A percentile compares a stretch with the other conserved stretches of the same genome.
Conservation (phyloP, 2,113 vertebrate species). For the Gallinago paraguaiae region DNA sequence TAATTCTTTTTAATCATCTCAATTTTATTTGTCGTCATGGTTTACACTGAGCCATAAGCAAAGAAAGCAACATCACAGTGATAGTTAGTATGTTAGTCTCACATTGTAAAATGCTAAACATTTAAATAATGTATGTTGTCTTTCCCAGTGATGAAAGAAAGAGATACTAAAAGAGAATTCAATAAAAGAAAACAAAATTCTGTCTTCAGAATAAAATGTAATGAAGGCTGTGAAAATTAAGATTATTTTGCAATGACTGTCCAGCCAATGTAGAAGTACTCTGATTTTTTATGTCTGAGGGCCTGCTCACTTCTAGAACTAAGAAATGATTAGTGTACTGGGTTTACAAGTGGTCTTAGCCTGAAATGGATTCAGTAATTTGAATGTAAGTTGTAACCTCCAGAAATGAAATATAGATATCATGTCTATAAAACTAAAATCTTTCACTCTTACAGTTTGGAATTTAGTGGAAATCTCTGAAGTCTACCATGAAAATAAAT, state of each 20-base stretch:
- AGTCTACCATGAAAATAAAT: neutral
- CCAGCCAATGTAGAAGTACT: neutral
- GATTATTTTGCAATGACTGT: neutral
- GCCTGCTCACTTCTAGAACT: neutral
- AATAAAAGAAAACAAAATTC: neutral
- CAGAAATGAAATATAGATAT: neutral
- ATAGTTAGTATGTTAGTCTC: neutral
- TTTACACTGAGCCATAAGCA: neutral
- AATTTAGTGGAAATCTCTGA: neutral
- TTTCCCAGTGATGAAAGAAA: neutral
- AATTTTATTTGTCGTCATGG: neutral
- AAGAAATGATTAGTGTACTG: neutral
- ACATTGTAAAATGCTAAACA: neutral
- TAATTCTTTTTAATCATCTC: constrained; percentile 7
- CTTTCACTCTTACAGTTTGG: neutral
- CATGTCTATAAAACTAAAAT: neutral
- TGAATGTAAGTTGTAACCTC: neutral
- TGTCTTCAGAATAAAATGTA: neutral
- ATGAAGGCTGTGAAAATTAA: neutral
- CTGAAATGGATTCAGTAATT: neutral
- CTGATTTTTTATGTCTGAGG: neutral
- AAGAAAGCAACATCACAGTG: neutral
- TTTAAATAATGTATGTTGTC: neutral
- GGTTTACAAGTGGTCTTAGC: neutral
- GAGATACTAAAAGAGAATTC: neutral